Percentiles rank a stretch among this genome's conserved stretches.
These are phyloP conservation scores for Chalcis sispes DNA, from an alignment of 2,888 invertebrate species.

Conservation along the genomic window DNA sequence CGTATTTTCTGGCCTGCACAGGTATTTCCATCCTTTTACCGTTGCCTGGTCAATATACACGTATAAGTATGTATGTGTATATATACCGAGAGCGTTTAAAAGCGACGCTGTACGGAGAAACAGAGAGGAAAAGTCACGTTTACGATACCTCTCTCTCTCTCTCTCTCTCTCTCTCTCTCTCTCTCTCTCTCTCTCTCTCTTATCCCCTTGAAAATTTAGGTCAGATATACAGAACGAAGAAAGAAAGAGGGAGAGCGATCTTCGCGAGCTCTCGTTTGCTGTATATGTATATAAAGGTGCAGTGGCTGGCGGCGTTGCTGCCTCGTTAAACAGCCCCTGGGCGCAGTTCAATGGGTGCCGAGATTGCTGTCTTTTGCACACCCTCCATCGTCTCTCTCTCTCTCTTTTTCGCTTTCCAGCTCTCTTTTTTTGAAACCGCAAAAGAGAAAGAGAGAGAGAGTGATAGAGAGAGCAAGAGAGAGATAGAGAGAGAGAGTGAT, in stretches of 20 bases:
- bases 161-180: background rate
- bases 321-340: slow-evolving; percentile 66
- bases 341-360: slow-evolving; percentile 65
- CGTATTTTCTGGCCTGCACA: background rate
- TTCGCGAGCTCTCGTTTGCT: no score
- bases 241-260: background rate
- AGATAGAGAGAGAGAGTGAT: slow-evolving; percentile 8
- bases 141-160: background rate
- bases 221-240: background rate
- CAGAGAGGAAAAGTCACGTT: no score
- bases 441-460: background rate
- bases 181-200: no score
- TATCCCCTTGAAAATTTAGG: background rate
- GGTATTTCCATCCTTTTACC: no score
- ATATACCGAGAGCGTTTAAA: no score
- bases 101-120: no score
- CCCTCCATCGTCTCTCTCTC: slow-evolving; percentile 41
- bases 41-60: no score
- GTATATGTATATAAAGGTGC: no score
- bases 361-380: slow-evolving; percentile 65
- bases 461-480: slow-evolving; percentile 2
- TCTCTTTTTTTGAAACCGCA: slow-evolving; percentile 26
- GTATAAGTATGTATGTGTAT: no score
- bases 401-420: background rate
- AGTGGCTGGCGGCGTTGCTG: background rate